Percentiles rank a stretch among this genome's conserved stretches.
Conservation (phyloP, 2,888 invertebrate genomes). For the Brachypalpus laphriformis region DNA sequence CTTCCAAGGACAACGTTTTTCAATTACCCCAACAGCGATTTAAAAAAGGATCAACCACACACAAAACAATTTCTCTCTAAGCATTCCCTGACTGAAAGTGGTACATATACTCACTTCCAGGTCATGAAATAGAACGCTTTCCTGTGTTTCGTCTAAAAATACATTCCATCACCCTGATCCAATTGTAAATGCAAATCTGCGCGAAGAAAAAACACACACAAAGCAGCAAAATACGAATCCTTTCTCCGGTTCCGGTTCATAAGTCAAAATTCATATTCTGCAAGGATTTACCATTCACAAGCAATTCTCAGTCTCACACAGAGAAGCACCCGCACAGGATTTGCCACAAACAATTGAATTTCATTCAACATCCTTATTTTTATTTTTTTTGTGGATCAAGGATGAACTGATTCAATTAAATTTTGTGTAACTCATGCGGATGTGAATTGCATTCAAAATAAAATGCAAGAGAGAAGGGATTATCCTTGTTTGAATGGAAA, state of each 20-base stretch:
- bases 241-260: constrained; percentile 20
- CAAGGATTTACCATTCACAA: constrained; percentile 44
- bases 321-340: constrained; percentile 24
- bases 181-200: constrained; percentile 51
- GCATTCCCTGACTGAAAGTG: constrained; percentile 13
- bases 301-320: constrained; percentile 21
- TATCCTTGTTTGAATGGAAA: constrained; percentile 9
- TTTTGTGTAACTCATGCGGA: constrained; percentile 22
- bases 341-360: constrained; percentile 67
- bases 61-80: background rate
- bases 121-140: constrained; percentile 47
- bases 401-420: constrained; percentile 62
- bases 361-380: constrained; percentile 42
- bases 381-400: background rate
- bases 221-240: background rate
- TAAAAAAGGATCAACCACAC: background rate
- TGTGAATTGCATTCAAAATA: constrained; percentile 3
- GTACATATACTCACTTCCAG: constrained; percentile 34
- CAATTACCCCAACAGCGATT: background rate
- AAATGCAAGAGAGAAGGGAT: background rate
- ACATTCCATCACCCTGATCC: constrained; percentile 59
- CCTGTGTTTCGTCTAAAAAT: constrained; percentile 32
- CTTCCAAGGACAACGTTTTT: no score
- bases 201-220: background rate
- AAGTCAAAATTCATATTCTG: constrained; percentile 37